Conservation (phyloP, 2,113 vertebrate genomes). For the Gopherus evgoodei region DNA sequence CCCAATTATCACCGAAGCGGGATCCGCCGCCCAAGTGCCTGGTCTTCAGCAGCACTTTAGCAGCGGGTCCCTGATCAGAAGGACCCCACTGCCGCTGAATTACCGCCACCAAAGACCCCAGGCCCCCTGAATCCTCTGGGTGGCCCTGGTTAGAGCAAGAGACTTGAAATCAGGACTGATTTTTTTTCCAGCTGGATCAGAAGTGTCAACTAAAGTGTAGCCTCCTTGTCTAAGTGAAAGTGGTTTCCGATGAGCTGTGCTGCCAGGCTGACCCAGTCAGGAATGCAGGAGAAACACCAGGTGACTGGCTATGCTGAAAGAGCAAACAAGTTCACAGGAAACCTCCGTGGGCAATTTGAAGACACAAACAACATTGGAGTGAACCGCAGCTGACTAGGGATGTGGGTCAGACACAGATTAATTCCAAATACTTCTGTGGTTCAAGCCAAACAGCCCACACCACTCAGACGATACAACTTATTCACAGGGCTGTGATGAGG, state of each 20-base stretch:
- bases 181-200: conserved; percentile 64
- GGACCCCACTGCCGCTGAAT: too few relatives aligned
- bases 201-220: conserved; percentile 42
- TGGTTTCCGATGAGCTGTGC: conserved; percentile 3
- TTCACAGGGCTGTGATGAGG: accelerated
- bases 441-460: neutral
- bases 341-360: neutral
- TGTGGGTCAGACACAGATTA: neutral
- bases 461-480: neutral
- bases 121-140: too few relatives aligned
- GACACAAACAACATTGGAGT: neutral
- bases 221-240: conserved; percentile 37
- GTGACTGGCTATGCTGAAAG: neutral
- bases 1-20: too few relatives aligned
- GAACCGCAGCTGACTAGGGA: accelerated
- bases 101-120: too few relatives aligned
- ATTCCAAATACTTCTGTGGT: neutral
- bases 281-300: neutral
- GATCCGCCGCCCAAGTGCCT: too few relatives aligned
- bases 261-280: neutral
- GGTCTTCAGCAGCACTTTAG: too few relatives aligned
- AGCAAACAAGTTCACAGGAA: neutral
- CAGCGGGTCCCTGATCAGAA: too few relatives aligned
- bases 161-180: conserved; percentile 70
- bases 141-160: neutral